Base-by-base conservation (phyloP, 2,797 vertebrate species). In the Sebastes aleutianus region DNA sequence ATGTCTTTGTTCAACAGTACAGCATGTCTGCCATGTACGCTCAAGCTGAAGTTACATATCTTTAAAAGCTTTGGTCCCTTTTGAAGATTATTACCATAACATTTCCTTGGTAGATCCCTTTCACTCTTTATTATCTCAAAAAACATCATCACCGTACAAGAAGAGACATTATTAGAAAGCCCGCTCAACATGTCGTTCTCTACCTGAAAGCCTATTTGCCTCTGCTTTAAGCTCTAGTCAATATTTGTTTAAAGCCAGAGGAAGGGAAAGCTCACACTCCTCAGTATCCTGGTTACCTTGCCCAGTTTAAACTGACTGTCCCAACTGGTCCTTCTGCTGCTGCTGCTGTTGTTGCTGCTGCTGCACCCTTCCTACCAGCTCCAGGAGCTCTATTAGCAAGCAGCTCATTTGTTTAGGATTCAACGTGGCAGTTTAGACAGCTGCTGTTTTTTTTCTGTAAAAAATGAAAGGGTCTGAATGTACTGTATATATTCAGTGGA, bases 221-320 rank as follows among this genome's bases (percentile, higher is more conserved):
- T 90, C 85, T n/a, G 85, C 80, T 85, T 32, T 14, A 73, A 85
- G 87, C 85, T 70, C 80, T 18, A 82, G 94, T 94, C 89, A 95
- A 95, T 95, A 95, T 95, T 95, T 95, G 91, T 79, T 93, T 91
- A 92, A 90, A 90, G 78, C n/a, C 80, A 81, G 79, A 80, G 84
- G 89, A 92, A 80, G 79, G 66, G 76, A 89, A 82, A 68, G 76
- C 85, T 88, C 82, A 66, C 88, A 69, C 85, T 91, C 84, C 75
- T 90, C 87, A 83, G 93, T 91, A 93, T 95, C 93, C 94, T 95
- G 95, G 92, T 94, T 92, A 93, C 93, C 84, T 79, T 24, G 47
- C 34, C 26, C 61, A 2, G 31, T 67, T 85, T 47, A 53, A 86
- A 87, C 71, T 1, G 74, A 87, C 91, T 81, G 80, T 89, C 91